Conservation (phyloP, 2,113 vertebrate species). For the Oncorhynchus tshawytscha region DNA sequence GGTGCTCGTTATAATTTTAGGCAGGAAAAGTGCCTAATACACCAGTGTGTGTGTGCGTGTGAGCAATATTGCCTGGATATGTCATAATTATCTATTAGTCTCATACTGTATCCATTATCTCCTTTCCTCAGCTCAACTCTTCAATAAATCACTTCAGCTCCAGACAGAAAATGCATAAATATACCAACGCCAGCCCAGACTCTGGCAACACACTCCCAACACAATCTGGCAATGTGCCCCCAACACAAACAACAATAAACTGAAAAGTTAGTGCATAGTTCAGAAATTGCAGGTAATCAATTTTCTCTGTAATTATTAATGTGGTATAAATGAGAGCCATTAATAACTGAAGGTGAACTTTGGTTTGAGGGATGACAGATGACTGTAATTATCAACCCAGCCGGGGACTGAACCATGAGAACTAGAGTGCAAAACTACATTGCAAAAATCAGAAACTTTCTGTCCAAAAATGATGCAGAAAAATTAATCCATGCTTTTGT, state of each 20-base stretch:
- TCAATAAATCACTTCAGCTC: conserved; percentile 17
- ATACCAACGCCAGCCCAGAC: conserved; percentile 3
- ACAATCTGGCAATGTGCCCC: conserved; percentile 27
- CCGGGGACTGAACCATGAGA: not conserved
- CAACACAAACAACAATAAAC: conserved; percentile 23
- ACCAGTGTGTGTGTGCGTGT: not conserved
- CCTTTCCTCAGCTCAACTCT: conserved; percentile 6
- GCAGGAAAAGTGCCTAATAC: conserved; percentile 28
- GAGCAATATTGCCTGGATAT: conserved; percentile 20
- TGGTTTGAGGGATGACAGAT: not conserved
- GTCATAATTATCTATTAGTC: conserved; percentile 32
- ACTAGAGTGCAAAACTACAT: no score
- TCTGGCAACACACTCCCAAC: conserved; percentile 15
- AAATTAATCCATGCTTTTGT: no score
- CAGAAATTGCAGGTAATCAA: conserved; percentile 14
- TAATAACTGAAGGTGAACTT: conserved; percentile 3
- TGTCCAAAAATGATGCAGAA: no score
- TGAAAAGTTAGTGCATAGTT: conserved; percentile 20
- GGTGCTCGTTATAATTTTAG: conserved; percentile 6
- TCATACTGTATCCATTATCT: conserved; percentile 42
- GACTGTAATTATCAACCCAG: not conserved
- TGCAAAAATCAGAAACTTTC: no score
- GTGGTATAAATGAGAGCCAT: conserved; percentile 17
- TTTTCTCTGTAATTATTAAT: conserved; percentile 22
- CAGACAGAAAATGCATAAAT: conserved; percentile 26